phyloP scores from a whole-genome alignment of 2,888 invertebrate species.

The Pollenia griseotomentosa region DNA sequence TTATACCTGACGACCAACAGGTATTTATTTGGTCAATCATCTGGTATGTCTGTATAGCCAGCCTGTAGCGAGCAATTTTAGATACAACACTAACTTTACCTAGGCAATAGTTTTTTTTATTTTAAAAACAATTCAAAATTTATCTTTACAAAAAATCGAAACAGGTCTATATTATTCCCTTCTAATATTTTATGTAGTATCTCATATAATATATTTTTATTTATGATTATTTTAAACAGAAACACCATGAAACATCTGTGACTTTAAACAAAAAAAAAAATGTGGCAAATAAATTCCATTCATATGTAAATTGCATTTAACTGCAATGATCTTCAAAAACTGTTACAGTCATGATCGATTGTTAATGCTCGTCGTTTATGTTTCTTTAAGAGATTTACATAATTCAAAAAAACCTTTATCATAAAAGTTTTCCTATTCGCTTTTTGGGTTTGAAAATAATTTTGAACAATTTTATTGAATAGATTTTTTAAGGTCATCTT shows the following conservation, averaged over 20 bases:
- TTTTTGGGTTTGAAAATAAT: background rate
- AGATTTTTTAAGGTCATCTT: background rate
- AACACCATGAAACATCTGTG: background rate
- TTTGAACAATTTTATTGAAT: background rate
- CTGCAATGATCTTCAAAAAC: conserved; percentile 3
- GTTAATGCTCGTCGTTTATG: conserved; percentile 4
- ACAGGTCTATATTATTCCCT: too few relatives aligned
- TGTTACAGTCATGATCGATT: conserved; percentile 18
- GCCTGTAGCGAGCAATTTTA: too few relatives aligned
- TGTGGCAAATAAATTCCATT: conserved; percentile 14
- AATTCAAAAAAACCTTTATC: background rate
- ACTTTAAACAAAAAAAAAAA: background rate
- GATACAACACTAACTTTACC: too few relatives aligned
- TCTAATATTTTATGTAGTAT: too few relatives aligned
- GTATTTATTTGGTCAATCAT: too few relatives aligned
- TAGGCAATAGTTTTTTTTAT: too few relatives aligned
- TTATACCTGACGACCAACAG: too few relatives aligned
- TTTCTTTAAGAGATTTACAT: conserved; percentile 12
- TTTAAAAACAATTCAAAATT: too few relatives aligned
- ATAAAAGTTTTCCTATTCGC: conserved; percentile 20
- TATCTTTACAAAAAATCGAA: too few relatives aligned
- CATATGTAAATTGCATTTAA: conserved; percentile 50
- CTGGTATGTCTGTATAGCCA: too few relatives aligned
- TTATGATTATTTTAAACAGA: background rate
- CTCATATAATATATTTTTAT: too few relatives aligned